Evolutionary conservation across 2,888 invertebrate species (phyloP).

Genomic region (Agrochola litura): DNA sequence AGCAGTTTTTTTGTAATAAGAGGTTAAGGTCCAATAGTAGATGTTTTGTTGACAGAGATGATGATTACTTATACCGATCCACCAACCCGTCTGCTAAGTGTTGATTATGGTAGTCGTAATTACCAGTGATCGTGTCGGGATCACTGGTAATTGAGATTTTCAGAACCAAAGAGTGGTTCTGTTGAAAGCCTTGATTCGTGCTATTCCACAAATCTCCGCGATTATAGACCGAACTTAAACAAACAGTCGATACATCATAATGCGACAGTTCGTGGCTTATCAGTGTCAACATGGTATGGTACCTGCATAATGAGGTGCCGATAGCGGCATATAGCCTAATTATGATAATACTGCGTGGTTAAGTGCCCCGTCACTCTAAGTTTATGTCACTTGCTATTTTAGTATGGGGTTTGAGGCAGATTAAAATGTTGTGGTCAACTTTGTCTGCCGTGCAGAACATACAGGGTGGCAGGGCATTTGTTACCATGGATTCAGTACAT

Average conservation of each 20-base stretch:
- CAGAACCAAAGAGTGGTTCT: background rate
- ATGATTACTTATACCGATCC: background rate
- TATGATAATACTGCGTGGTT: conserved; percentile 49
- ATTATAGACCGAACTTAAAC: conserved; percentile 8
- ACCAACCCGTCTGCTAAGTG: background rate
- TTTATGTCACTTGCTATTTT: conserved; percentile 27
- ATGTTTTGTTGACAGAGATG: background rate
- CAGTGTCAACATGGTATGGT: conserved; percentile 52
- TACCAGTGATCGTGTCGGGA: background rate
- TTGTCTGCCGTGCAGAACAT: background rate
- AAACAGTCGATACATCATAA: conserved; percentile 34
- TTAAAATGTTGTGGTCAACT: background rate
- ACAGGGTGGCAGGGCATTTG: too few species aligned
- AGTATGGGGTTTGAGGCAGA: background rate
- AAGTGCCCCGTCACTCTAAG: conserved; percentile 30
- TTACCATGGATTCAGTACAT: too few species aligned
- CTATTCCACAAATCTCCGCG: conserved; percentile 9
- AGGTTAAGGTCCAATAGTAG: background rate
- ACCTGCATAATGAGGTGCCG: conserved; percentile 49
- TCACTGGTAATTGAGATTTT: too few species aligned
- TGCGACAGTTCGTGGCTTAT: conserved; percentile 51
- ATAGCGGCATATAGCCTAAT: conserved; percentile 54
- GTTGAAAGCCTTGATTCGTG: background rate
- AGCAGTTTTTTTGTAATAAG: too few species aligned
- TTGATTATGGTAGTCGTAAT: background rate